Conservation (phyloP, 2,888 invertebrate species). For the Acheta domesticus region DNA sequence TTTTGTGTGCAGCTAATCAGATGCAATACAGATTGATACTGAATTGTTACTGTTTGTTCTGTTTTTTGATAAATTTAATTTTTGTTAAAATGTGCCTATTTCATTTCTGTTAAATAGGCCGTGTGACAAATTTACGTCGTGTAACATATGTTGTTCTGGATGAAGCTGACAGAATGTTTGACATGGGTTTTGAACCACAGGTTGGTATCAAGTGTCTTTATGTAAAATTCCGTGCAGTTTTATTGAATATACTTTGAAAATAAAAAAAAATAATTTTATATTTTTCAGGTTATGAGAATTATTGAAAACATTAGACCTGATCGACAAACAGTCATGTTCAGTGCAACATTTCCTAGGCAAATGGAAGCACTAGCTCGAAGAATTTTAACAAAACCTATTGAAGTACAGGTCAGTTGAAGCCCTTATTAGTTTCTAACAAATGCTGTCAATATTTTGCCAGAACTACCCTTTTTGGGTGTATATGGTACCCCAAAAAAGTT, state of each 20-base stretch:
- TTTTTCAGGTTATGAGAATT: slow-evolving; percentile 81
- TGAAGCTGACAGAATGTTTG: slow-evolving; percentile 99
- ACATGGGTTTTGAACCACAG: slow-evolving; percentile 99
- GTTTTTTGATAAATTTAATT: neutral
- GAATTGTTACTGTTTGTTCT: neutral
- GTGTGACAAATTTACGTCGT: slow-evolving; percentile 94
- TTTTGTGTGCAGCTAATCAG: no score
- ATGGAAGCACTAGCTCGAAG: slow-evolving; percentile 97
- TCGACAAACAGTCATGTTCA: slow-evolving; percentile 97
- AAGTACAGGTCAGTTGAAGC: slow-evolving; percentile 71
- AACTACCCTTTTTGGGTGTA: no score
- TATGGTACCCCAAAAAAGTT: no score
- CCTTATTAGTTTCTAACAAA: neutral
- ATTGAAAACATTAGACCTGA: slow-evolving; percentile 96
- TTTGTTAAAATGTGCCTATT: neutral
- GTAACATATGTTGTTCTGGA: slow-evolving; percentile 97
- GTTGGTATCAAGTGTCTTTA: slow-evolving; percentile 44
- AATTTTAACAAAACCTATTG: slow-evolving; percentile 90
- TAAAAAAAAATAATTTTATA: slow-evolving; percentile 12
- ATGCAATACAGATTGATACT: no score
- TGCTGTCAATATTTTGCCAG: no score
- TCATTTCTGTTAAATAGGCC: slow-evolving; percentile 43
- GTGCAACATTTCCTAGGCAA: slow-evolving; percentile 97
- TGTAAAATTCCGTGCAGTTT: slow-evolving; percentile 28
- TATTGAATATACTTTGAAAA: slow-evolving; percentile 24